A percentile compares a stretch with the other conserved stretches of the same genome.
These are phyloP conservation scores for Orientallactaga sibirica DNA, from an alignment of 2,797 vertebrate species.

Conservation along the genomic window DNA sequence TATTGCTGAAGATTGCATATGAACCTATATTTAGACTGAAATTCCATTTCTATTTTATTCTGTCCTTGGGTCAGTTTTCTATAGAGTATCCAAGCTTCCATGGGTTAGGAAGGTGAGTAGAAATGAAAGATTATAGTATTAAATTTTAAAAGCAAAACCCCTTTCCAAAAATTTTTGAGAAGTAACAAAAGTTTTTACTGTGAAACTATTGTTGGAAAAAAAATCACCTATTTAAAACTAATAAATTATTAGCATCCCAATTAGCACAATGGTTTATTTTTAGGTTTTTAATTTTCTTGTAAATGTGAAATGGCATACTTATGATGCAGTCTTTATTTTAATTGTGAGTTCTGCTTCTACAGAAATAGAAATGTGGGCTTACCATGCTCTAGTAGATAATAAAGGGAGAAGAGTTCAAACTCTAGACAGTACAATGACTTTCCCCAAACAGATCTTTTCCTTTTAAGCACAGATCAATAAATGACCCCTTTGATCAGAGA, in stretches of 20 bases:
- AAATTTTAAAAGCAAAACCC: constrained; percentile 32
- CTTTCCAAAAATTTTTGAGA: background rate
- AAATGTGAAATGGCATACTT: background rate
- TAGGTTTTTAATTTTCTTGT: constrained; percentile 3
- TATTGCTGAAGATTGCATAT: constrained; percentile 9
- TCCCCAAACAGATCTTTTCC: constrained; percentile 85
- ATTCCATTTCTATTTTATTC: constrained; percentile 16
- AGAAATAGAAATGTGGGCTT: constrained; percentile 80
- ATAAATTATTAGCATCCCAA: constrained; percentile 27
- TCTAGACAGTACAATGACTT: constrained; percentile 82
- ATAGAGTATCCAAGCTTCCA: background rate
- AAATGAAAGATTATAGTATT: background rate
- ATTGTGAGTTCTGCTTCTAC: constrained; percentile 59
- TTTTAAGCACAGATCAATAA: constrained; percentile 87
- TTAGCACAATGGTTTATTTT: constrained; percentile 17
- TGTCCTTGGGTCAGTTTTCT: background rate
- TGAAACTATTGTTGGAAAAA: background rate
- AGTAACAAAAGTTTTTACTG: background rate
- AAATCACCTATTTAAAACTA: constrained; percentile 39
- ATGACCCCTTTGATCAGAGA: constrained; percentile 88
- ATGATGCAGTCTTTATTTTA: constrained; percentile 49
- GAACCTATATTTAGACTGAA: background rate
- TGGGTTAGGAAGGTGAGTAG: background rate
- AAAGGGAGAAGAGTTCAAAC: constrained; percentile 82
- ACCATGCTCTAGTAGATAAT: constrained; percentile 82